Base-by-base conservation (phyloP, 2,797 vertebrate species). In the Phalanger gymnotis region DNA sequence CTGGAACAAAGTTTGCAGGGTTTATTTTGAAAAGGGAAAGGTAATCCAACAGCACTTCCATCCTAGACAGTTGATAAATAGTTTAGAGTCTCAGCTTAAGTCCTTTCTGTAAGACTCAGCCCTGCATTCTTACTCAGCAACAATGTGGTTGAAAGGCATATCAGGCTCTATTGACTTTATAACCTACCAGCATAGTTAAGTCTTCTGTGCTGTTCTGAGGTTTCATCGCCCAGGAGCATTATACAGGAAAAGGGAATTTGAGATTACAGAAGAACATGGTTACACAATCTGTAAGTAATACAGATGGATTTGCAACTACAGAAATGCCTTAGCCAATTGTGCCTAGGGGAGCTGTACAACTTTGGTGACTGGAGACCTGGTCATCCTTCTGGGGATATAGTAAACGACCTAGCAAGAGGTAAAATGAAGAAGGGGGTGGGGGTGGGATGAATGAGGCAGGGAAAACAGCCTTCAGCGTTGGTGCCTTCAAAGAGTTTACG, bases 11-110 rank as follows among this genome's bases (percentile, higher is more conserved):
- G 97, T 98, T 97, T 96, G 97, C 92, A 97, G 98, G 93, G 58
- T 96, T 98, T 97, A 97, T 97, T 98, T 98, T 96, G 52, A 93
- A 90, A 73, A 91, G 31, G 1, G 1, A 1, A 34, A 93, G 98
- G 97, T 97, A 98, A 98, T 98, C 98, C 92, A 96, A 98, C 97
- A 97, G 97, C 97, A 96, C 98, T 98, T 98, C 96, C 98, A 97
- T 98, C 98, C 96, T 96, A 98, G 98, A 98, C 98, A 98, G 98
- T 98, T 98, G 98, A 98, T 98, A 98, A 98, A 97, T 98, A 16
- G 98, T 98, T 98, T 98, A 98, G 97, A 97, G 97, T 98, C 97
- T 97, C 98, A 97, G 98, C 97, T 98, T 98, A 98, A 98, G 97
- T 98, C 98, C 97, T 96, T 98, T 98, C 98, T 97, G 97, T 98